These are phyloP conservation scores for Himalopsyche japonica DNA, from an alignment of 2,888 invertebrate species.

Conservation along the genomic window DNA sequence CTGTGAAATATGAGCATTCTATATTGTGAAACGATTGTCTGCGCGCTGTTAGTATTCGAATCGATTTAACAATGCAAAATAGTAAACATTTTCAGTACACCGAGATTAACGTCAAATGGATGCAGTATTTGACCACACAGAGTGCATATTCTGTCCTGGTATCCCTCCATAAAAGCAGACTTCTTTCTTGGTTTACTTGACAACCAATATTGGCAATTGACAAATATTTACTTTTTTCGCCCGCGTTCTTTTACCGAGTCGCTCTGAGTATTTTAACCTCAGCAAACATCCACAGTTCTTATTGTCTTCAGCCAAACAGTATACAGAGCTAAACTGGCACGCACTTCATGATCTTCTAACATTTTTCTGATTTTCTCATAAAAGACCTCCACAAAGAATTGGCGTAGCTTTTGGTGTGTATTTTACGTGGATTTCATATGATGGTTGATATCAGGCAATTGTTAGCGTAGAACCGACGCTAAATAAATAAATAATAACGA, in stretches of 20 bases:
- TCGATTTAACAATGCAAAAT: too few species aligned
- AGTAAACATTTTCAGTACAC: too few species aligned
- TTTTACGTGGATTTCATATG: too few species aligned
- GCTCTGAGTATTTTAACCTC: not conserved
- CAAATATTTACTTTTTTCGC: constrained; percentile 22
- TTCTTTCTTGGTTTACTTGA: not conserved
- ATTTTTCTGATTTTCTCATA: too few species aligned
- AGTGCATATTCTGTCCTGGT: not conserved
- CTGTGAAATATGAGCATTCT: too few species aligned
- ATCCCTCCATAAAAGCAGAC: not conserved
- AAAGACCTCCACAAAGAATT: too few species aligned
- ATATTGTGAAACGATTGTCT: too few species aligned
- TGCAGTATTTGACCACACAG: not conserved
- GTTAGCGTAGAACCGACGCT: too few species aligned
- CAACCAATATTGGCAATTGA: constrained; percentile 16
- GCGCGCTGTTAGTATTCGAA: too few species aligned
- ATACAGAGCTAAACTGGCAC: not conserved
- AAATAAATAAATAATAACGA: too few species aligned
- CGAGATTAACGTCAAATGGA: not conserved
- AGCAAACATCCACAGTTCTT: not conserved
- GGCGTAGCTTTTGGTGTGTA: too few species aligned
- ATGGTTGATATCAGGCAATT: too few species aligned
- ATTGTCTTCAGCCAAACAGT: not conserved
- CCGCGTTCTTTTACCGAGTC: constrained; percentile 4
- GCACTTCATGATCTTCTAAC: not conserved